These are phyloP conservation scores for Dicranocentrus wangi DNA, from an alignment of 2,888 invertebrate genomes.

Conservation along the genomic window DNA sequence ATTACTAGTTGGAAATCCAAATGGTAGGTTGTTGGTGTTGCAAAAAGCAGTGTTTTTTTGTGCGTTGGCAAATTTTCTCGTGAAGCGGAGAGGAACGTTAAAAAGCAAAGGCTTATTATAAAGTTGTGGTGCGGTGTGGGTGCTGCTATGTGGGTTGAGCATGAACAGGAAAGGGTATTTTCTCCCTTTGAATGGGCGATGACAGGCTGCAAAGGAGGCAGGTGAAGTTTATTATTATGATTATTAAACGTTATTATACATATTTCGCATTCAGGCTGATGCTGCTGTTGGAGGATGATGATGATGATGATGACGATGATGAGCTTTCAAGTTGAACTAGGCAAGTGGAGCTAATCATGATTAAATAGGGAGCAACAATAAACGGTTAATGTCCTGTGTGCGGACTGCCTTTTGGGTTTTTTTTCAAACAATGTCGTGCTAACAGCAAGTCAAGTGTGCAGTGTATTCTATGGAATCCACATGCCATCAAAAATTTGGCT, in stretches of 20 bases:
- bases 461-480: neutral
- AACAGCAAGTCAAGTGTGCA: slow-evolving; percentile 46
- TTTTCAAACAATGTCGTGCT: slow-evolving; percentile 48
- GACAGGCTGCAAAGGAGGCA: slow-evolving; percentile 22
- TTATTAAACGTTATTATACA: neutral
- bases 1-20: neutral
- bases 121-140: too few relatives aligned
- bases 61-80: neutral
- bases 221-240: slow-evolving; percentile 19
- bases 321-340: neutral
- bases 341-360: slow-evolving; percentile 57
- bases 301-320: neutral
- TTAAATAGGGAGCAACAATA: slow-evolving; percentile 20
- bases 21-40: neutral
- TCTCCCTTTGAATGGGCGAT: slow-evolving; percentile 23
- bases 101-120: too few relatives aligned
- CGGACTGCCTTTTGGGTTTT: neutral
- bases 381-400: slow-evolving; percentile 55
- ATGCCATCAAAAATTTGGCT: neutral
- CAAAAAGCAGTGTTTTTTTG: neutral
- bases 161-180: neutral
- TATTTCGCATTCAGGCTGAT: too few relatives aligned
- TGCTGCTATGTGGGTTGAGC: too few relatives aligned
- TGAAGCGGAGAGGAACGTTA: neutral
- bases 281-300: neutral